Percentiles rank a stretch among this genome's conserved stretches.
phyloP scores from a whole-genome alignment of 1,140 invertebrate species.

The Condylostylus longicornis region DNA sequence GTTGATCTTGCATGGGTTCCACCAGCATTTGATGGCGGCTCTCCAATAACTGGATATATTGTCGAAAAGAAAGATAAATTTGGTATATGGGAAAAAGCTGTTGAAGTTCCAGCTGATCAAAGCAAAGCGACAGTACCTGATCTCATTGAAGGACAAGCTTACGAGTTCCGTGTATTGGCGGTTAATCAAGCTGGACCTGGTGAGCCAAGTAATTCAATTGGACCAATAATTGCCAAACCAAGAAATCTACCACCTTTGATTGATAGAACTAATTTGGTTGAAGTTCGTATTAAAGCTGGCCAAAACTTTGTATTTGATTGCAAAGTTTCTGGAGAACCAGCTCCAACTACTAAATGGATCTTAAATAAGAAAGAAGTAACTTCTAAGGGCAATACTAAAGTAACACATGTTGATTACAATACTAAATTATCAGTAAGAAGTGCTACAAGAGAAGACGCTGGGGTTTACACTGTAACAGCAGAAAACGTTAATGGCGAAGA shows the following conservation, averaged over 20 bases:
- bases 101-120: constrained; percentile 52
- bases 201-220: constrained; percentile 81
- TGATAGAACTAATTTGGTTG: constrained; percentile 70
- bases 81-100: constrained; percentile 72
- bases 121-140: constrained; percentile 76
- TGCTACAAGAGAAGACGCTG: constrained; percentile 76
- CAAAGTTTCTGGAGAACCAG: constrained; percentile 79
- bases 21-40: constrained; percentile 66
- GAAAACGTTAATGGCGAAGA: constrained; percentile 90
- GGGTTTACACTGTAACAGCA: constrained; percentile 79
- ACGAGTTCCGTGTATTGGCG: constrained; percentile 81
- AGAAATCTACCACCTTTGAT: constrained; percentile 85
- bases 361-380: constrained; percentile 53
- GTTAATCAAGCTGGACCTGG: constrained; percentile 89
- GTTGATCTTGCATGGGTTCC: constrained; percentile 79
- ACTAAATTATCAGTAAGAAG: constrained; percentile 75
- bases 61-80: constrained; percentile 90
- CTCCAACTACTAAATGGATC: constrained; percentile 80
- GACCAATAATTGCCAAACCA: constrained; percentile 86
- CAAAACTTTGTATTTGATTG: constrained; percentile 46
- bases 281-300: constrained; percentile 83
- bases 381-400: constrained; percentile 57
- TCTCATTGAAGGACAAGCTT: constrained; percentile 77
- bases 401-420: constrained; percentile 64
- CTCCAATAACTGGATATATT: constrained; percentile 73